phyloP scores from a whole-genome alignment of 2,113 vertebrate species.

The Larimichthys polyactis region DNA sequence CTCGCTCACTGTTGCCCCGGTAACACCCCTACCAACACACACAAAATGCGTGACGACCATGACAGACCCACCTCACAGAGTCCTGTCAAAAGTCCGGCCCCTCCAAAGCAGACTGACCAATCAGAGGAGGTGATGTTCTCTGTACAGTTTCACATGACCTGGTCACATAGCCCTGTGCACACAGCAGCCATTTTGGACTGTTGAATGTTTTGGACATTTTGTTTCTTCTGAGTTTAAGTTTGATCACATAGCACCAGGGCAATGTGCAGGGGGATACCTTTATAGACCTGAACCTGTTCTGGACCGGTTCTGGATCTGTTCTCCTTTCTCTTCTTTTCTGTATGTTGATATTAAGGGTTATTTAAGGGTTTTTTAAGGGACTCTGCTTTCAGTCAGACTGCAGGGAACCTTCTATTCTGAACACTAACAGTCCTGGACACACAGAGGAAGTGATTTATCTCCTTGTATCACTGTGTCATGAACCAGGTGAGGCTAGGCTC shows the following conservation, averaged over 20 bases:
- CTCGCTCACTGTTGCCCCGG: conserved; percentile 1
- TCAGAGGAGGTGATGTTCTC: conserved; percentile 80
- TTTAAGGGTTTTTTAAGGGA: background rate
- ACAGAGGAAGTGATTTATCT: background rate
- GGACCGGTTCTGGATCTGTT: no score
- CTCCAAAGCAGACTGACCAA: conserved; percentile 61
- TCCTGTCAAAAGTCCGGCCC: conserved; percentile 68
- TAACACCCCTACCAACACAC: conserved; percentile 57
- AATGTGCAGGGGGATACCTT: no score
- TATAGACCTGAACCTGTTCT: no score
- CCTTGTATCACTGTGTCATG: background rate
- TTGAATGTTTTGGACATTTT: background rate
- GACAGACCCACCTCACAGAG: conserved; percentile 64
- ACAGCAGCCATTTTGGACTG: conserved; percentile 30
- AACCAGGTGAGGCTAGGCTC: background rate
- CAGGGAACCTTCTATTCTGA: background rate
- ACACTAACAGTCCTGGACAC: background rate
- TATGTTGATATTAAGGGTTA: background rate
- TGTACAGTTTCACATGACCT: no score
- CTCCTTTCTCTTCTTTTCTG: background rate
- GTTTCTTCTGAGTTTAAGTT: background rate
- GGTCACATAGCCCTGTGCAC: conserved; percentile 18
- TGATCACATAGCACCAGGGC: no score
- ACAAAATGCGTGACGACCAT: conserved; percentile 59
- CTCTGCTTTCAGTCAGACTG: background rate